Base-by-base conservation (phyloP, 2,888 invertebrate genomes). In the Neelides folsomi region DNA sequence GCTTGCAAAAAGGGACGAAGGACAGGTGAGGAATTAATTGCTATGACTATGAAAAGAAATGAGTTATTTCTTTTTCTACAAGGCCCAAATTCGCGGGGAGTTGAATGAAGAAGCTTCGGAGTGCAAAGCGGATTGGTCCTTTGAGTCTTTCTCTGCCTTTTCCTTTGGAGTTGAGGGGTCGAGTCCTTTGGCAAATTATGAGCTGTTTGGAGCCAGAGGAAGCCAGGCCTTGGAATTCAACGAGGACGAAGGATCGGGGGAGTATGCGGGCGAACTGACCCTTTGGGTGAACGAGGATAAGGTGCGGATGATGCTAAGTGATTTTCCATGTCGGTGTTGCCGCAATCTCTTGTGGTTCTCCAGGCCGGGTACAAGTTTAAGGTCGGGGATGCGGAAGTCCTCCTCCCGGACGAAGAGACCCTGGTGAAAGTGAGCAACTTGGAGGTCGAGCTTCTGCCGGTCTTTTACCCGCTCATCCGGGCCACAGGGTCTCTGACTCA, bases 401-500 rank as follows among this genome's bases (percentile, higher is more conserved):
- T 27, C 7, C 27, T 27, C 27, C 4, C 27, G 27, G 27, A 27
- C 27, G 4, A 54, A 18, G 62, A 54, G 2, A 53, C 51, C 2
- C 48, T 58, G 38, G 53, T 56, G 1, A 52, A 19, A 9, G 51
- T 62, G 35, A 46, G 46, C 38, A 54, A 58, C 36, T 56, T 57
- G 37, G 68, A 73, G 41, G 70, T 78, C 48, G 74, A 78, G 68
- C 54, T 80, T 50, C 77, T 79, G 65, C 71, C 76, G 2, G 65
- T 78, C 5, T 67, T 75, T 36, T 79, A 77, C 70, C 77, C 78
- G 1, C 77, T 78, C 7, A 73, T 80, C 49, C 71, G 72, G 48
- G 77, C 76, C 34, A 71, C 72, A 36, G 66, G 77, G 15, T 77
- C 76, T 67, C 71, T 78, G 56, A 76, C 76, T 60, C 75, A 77